Evolutionary conservation across 2,888 invertebrate species (phyloP).

Genomic region (Margaritifera margaritifera): DNA sequence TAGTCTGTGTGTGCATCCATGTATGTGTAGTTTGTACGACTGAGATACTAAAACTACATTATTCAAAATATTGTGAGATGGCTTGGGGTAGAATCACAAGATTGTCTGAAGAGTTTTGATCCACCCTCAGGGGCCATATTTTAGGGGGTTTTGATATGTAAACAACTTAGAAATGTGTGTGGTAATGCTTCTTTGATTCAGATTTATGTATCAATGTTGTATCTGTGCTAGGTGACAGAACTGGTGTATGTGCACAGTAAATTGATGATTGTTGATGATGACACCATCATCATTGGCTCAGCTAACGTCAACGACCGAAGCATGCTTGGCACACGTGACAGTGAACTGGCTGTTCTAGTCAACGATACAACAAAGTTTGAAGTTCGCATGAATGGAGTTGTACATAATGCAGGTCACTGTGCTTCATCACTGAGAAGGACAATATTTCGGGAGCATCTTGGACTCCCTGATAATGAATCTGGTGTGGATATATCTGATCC

Average conservation of each 20-base stretch:
- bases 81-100: no score
- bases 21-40: no score
- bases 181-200: constrained; percentile 3
- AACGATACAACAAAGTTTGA: constrained; percentile 78
- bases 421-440: constrained; percentile 88
- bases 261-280: constrained; percentile 94
- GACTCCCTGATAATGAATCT: constrained; percentile 76
- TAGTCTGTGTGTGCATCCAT: no score
- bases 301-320: constrained; percentile 99
- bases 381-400: constrained; percentile 84
- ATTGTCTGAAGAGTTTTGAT: no score
- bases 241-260: constrained; percentile 98
- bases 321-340: constrained; percentile 93
- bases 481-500: constrained; percentile 84
- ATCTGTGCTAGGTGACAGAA: constrained; percentile 83
- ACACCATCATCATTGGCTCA: constrained; percentile 93
- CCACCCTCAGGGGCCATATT: no score
- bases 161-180: not conserved
- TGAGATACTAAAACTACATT: no score
- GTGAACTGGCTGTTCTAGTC: constrained; percentile 88
- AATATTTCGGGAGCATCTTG: constrained; percentile 93
- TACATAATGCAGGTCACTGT: constrained; percentile 88
- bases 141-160: not conserved
- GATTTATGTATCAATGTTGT: not conserved
- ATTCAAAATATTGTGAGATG: no score